phyloP scores from a whole-genome alignment of 2,797 vertebrate genomes.

The Natrix natrix region DNA sequence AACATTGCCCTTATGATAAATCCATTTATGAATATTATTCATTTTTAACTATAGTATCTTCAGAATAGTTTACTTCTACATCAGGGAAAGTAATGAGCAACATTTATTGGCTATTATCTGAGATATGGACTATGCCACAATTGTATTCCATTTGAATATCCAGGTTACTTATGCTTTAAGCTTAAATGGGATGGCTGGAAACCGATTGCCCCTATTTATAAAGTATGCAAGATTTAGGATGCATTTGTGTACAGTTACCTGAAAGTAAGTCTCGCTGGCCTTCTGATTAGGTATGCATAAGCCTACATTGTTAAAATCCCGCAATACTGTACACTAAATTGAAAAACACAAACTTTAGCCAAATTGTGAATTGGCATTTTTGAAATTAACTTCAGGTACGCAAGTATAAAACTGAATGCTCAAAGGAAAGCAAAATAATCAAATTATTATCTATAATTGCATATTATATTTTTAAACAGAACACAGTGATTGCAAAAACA shows the following conservation, averaged over 20 bases:
- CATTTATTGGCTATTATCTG: background rate
- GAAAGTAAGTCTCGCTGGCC: background rate
- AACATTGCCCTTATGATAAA: background rate
- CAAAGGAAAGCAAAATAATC: background rate
- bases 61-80: background rate
- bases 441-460: slow-evolving; percentile 5
- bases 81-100: background rate
- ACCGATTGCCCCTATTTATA: slow-evolving; percentile 23
- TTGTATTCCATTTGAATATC: background rate
- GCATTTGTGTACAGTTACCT: background rate
- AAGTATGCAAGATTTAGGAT: slow-evolving; percentile 30
- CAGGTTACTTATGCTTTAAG: background rate
- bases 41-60: background rate
- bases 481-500: background rate
- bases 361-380: background rate
- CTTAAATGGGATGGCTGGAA: slow-evolving; percentile 32
- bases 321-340: slow-evolving; percentile 9
- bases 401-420: background rate
- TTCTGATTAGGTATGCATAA: background rate
- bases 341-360: background rate
- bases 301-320: background rate
- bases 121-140: background rate
- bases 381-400: background rate
- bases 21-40: background rate
- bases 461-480: background rate